Evolutionary conservation across 1,140 invertebrate species (phyloP), one percentile per base, ranked within the genome.

Genomic region (Mycetomoellerius zeteki): DNA sequence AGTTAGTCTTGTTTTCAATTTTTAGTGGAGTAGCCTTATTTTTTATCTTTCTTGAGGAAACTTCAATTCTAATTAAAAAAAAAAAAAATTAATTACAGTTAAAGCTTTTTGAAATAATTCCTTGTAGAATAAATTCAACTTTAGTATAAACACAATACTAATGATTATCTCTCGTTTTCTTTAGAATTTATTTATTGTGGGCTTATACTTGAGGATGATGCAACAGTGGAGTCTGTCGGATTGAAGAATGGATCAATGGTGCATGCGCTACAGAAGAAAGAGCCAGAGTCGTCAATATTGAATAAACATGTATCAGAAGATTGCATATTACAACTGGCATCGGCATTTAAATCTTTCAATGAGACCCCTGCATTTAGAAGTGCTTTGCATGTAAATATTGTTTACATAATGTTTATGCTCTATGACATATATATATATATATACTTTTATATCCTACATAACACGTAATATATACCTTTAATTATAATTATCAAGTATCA

Each of bases 101-200:
- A 0, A 69, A 0, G 0, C 6, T 50, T 16, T 6, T 50, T 69
- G 12, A 37, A 65, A 43, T 8, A 47, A 27, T 69, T 4, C 8
- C 2, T 24, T 50, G 3, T 47, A 50, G 2, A 60, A 58, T 65
- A 71, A 65, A 60, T 19, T 71, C 43, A 27, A 62, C 33, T 52
- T 47, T 65, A 14, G 19, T 71, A 19, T 58, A 84, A 71, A 77
- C 47, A 6, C 37, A 67, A 52, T 47, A 85, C 24, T 69, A 78
- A 58, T 43, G 19, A 73, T 47, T 76, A 37, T 86, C 7, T 87
- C 93, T 90, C 4, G 88, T 87, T 86, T 21, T 84, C 92, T 91
- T 5, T 72, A 96, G 96, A 96, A 92, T 92, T 96, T 21, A 93
- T 96, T 81, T 96, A 96, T 87, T 96, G 96, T 90, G 96, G 96